Conservation (phyloP, 2,113 vertebrate genomes). For the Zootoca vivipara region DNA sequence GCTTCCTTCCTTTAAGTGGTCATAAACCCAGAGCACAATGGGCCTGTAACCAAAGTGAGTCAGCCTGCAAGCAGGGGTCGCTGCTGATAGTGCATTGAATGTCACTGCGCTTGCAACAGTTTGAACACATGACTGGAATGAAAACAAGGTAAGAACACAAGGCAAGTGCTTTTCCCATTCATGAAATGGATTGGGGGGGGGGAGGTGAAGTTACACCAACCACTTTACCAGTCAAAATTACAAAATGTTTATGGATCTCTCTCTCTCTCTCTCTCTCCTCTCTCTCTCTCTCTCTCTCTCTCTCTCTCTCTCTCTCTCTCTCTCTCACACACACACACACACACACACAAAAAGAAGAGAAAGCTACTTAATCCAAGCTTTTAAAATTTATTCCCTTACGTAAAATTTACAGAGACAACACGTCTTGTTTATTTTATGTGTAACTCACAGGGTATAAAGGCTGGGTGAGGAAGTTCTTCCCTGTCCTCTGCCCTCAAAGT, state of each 20-base stretch:
- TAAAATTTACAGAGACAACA: slow-evolving; percentile 59
- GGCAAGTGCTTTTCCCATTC: background rate
- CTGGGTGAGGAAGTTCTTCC: slow-evolving; percentile 13
- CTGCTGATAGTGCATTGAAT: slow-evolving; percentile 35
- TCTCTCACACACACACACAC: no score
- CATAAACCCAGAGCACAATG: slow-evolving; percentile 55
- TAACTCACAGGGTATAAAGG: slow-evolving; percentile 36
- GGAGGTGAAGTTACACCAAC: slow-evolving; percentile 38
- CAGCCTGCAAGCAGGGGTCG: slow-evolving; percentile 55
- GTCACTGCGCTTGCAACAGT: slow-evolving; percentile 4
- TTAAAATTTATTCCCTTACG: slow-evolving; percentile 48
- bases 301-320: no score
- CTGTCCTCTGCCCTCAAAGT: slow-evolving; percentile 1
- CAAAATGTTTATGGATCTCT: background rate
- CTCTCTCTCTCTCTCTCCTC: slow-evolving; percentile 22
- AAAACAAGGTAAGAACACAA: slow-evolving; percentile 15
- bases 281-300: no score
- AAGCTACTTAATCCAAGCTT: slow-evolving; percentile 29
- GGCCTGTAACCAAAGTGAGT: slow-evolving; percentile 58
- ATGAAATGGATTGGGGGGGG: slow-evolving; percentile 10
- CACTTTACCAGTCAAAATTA: slow-evolving; percentile 6
- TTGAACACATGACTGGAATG: background rate
- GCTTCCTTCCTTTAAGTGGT: slow-evolving; percentile 47
- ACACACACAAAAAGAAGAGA: no score
- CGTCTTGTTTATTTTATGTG: slow-evolving; percentile 46